Conservation (phyloP, 2,113 vertebrate genomes). For the Alosa alosa region DNA sequence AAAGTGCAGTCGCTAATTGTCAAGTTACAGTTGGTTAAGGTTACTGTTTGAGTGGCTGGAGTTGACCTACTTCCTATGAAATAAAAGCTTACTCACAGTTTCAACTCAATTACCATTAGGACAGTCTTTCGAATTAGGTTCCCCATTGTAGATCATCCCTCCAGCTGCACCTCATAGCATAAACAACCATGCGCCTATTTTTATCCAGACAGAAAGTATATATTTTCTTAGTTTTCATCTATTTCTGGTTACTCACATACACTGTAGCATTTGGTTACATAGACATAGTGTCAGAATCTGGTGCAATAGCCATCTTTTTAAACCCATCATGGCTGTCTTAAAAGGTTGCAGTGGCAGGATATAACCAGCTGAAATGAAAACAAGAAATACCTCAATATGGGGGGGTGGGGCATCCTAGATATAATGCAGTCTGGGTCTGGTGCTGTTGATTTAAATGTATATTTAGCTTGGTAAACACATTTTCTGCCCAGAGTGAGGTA, state of each 20-base stretch:
- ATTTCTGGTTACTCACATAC: too few species aligned
- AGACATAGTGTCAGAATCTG: neutral
- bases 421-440: constrained; percentile 19
- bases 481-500: constrained; percentile 49
- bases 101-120: neutral
- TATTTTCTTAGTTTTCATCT: too few species aligned
- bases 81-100: neutral
- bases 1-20: neutral
- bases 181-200: neutral
- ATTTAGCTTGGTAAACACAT: constrained; percentile 73
- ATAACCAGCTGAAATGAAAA: neutral
- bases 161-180: neutral
- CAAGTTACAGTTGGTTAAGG: constrained; percentile 6
- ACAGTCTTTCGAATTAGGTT: neutral
- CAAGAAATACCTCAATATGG: neutral
- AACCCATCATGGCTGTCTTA: neutral
- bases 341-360: neutral
- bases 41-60: neutral
- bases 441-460: constrained; percentile 58
- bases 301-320: neutral
- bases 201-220: too few species aligned
- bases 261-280: neutral
- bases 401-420: neutral
- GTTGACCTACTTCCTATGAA: neutral
- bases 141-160: neutral